Evolutionary conservation across 1,140 invertebrate genomes (phyloP), one percentile per base, ranked within the genome.

Genomic region (Eciton burchellii): DNA sequence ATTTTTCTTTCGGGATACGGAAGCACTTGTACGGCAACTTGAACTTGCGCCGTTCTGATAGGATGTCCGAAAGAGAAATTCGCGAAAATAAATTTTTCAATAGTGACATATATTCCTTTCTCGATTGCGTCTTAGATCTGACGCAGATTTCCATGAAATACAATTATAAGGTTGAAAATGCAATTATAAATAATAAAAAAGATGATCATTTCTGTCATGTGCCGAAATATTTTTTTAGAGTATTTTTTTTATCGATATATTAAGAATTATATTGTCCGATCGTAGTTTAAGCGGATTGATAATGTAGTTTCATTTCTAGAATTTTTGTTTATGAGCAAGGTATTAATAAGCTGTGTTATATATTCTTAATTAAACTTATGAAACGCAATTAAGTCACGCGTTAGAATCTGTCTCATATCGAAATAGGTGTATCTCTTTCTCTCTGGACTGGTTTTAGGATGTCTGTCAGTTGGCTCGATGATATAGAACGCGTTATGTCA

Each of bases 401-500:
- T 77, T 68, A 24, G 68, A 45, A 68, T 21, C 43, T 43, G 19
- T 11, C 35, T 68, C 35, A 19, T 35, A 54, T 68, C 62, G 21
- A 14, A 12, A 16, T 29, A 4, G 11, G 16, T 57, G 35, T 49
- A 70, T 79, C n/a, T 68, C 21, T 79, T 12, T 68, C 21, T 35
- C 35, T 35, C 35, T 35, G 35, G 19, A 70, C 35, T n/a, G 19
- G 41, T 68, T 77, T 77, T 43, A 56, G 47, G 24, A 19, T 26
- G 63, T 8, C 41, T 68, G 24, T 70, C 24, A 24, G 21, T 45
- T 70, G 43, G 14, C 12, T 16, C 63, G 65, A 49, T 62, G 49
- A 68, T 19, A 43, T 29, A 6, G 47, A 66, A 56, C 62, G 41
- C 63, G 35, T 74, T 74, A 14, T 24, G 29, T 70, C 74, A 68